A percentile compares a stretch with the other conserved stretches of the same genome.
phyloP scores from a whole-genome alignment of 2,888 invertebrate species.

The Incurvaria masculella region DNA sequence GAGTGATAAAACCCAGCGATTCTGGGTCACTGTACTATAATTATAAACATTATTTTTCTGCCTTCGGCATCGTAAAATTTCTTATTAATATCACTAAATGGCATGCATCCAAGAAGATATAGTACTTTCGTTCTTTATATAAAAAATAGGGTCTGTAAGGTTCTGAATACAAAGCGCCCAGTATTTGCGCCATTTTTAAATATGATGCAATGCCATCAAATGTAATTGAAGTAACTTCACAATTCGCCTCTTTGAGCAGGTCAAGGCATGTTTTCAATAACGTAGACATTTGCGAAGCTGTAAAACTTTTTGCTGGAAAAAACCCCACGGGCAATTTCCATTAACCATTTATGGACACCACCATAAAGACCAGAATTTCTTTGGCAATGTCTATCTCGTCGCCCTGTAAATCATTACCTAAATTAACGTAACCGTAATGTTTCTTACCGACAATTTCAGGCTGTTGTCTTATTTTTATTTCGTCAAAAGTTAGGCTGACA shows the following conservation, averaged over 20 bases:
- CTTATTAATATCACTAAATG: too few relatives aligned
- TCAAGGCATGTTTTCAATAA: too few relatives aligned
- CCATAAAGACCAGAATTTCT: background rate
- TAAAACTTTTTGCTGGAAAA: too few relatives aligned
- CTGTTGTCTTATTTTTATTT: slow-evolving; percentile 1
- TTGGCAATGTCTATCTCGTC: background rate
- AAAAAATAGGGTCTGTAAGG: too few relatives aligned
- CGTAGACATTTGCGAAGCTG: too few relatives aligned
- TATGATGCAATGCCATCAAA: background rate
- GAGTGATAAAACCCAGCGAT: slow-evolving; percentile 16
- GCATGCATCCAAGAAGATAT: too few relatives aligned
- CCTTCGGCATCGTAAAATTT: too few relatives aligned
- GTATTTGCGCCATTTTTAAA: too few relatives aligned
- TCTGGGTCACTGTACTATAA: slow-evolving; percentile 18
- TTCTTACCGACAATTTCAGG: background rate
- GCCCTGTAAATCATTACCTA: background rate
- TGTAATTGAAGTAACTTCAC: background rate
- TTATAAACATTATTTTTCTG: slow-evolving; percentile 20
- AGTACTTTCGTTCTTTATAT: too few relatives aligned
- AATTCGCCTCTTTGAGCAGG: background rate
- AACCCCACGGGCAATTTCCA: too few relatives aligned
- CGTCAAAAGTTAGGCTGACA: background rate
- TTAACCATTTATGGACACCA: too few relatives aligned
- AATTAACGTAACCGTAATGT: background rate
- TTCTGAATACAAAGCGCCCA: too few relatives aligned